These are phyloP conservation scores for Xestia ashworthii DNA, from an alignment of 2,888 invertebrate species.

Conservation along the genomic window DNA sequence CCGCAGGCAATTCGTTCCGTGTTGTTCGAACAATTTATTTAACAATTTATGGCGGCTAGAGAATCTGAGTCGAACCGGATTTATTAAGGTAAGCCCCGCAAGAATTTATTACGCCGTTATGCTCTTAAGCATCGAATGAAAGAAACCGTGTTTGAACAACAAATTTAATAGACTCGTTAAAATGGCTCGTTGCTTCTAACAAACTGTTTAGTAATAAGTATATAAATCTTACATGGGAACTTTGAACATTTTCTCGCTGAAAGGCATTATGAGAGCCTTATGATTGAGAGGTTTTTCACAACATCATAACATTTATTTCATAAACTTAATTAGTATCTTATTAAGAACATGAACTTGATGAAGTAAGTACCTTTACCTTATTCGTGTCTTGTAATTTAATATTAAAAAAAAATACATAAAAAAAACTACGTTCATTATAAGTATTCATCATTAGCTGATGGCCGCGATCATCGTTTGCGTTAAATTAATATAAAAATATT, in stretches of 20 bases:
- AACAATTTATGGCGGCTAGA: constrained; percentile 85
- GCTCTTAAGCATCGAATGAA: constrained; percentile 76
- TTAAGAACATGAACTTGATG: constrained; percentile 11
- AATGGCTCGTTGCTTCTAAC: constrained; percentile 57
- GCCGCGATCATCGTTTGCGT: too few species aligned
- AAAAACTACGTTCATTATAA: not conserved
- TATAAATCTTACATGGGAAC: constrained; percentile 52
- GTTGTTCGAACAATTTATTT: constrained; percentile 86
- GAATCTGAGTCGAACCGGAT: constrained; percentile 86
- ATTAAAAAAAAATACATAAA: not conserved
- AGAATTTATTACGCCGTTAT: constrained; percentile 83
- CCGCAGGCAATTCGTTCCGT: constrained; percentile 74
- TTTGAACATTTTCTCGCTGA: constrained; percentile 39
- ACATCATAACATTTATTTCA: constrained; percentile 40
- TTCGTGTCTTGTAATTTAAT: not conserved
- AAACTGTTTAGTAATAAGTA: constrained; percentile 62
- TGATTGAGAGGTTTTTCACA: constrained; percentile 49
- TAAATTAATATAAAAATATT: too few species aligned
- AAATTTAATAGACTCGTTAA: constrained; percentile 73
- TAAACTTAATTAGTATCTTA: constrained; percentile 16
- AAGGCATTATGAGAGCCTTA: constrained; percentile 43
- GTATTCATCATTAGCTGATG: too few species aligned
- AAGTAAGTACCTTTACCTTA: constrained; percentile 1
- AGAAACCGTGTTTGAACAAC: constrained; percentile 74
- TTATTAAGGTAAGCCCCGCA: constrained; percentile 85